A percentile compares a stretch with the other conserved stretches of the same genome.
These are phyloP conservation scores for Chloebia gouldiae DNA, from an alignment of 2,113 vertebrate genomes.

Conservation along the genomic window DNA sequence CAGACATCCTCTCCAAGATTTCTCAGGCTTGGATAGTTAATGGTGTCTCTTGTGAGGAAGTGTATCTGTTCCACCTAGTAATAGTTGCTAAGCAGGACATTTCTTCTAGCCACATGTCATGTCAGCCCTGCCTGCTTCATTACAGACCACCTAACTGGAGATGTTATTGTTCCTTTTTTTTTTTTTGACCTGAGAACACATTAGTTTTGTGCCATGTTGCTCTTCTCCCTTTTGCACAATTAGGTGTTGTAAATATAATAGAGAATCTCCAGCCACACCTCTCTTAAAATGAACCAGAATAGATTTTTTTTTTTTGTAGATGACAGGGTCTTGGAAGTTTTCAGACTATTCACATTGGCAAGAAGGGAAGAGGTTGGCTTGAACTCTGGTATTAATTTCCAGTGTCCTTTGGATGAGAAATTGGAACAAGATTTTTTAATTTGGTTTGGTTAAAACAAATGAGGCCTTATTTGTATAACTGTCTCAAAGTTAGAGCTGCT, in stretches of 20 bases:
- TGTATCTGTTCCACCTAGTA: slow-evolving; percentile 47
- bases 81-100: slow-evolving; percentile 44
- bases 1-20: slow-evolving; percentile 1
- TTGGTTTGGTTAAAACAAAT: neutral
- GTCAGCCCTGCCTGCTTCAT: neutral
- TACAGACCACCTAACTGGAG: neutral
- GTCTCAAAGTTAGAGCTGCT: neutral
- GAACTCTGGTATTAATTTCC: neutral
- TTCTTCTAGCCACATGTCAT: neutral
- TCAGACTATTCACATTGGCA: neutral
- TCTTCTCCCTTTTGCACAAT: neutral
- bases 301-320: neutral
- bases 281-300: neutral
- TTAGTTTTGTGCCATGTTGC: neutral
- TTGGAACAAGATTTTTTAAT: neutral
- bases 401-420: neutral
- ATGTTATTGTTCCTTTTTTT: neutral
- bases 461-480: neutral
- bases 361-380: neutral
- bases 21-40: neutral
- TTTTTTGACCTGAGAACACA: neutral
- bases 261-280: neutral
- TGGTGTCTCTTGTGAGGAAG: slow-evolving; percentile 20
- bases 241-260: neutral
- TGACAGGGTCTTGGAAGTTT: neutral